Percentiles rank a stretch among this genome's conserved stretches.
These are phyloP conservation scores for Aphidius gifuensis DNA, from an alignment of 1,140 invertebrate genomes.

Conservation along the genomic window DNA sequence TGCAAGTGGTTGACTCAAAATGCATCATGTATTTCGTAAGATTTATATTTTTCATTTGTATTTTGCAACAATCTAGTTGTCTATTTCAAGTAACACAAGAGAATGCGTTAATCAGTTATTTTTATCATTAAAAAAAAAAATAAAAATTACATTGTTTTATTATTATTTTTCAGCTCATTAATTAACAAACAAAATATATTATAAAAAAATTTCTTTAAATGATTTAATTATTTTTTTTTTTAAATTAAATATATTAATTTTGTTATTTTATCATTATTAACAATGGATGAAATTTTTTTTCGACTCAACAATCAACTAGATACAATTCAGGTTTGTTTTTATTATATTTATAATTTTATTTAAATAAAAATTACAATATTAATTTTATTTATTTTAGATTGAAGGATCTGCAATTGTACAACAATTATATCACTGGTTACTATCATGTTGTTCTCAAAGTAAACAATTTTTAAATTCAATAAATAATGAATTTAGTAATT, in stretches of 20 bases:
- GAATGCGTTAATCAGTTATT: background rate
- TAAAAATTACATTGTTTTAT: too few relatives aligned
- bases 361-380: background rate
- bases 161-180: too few relatives aligned
- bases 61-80: too few relatives aligned
- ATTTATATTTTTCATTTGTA: background rate
- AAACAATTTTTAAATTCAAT: conserved; percentile 40
- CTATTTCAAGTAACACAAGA: background rate
- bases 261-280: conserved; percentile 17
- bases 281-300: conserved; percentile 53
- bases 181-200: too few relatives aligned
- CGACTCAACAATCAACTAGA: conserved; percentile 46
- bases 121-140: background rate
- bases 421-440: conserved; percentile 47
- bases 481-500: conserved; percentile 41
- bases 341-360: conserved; percentile 4
- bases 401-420: conserved; percentile 43
- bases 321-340: conserved; percentile 44
- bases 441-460: conserved; percentile 38
- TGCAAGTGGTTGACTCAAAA: too few relatives aligned
- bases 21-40: too few relatives aligned
- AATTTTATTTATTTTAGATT: conserved; percentile 40
- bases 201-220: too few relatives aligned
- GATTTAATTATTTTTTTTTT: background rate
- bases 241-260: background rate